Evolutionary conservation across 2,113 vertebrate species (phyloP).

Genomic region (Rhipidura dahli): DNA sequence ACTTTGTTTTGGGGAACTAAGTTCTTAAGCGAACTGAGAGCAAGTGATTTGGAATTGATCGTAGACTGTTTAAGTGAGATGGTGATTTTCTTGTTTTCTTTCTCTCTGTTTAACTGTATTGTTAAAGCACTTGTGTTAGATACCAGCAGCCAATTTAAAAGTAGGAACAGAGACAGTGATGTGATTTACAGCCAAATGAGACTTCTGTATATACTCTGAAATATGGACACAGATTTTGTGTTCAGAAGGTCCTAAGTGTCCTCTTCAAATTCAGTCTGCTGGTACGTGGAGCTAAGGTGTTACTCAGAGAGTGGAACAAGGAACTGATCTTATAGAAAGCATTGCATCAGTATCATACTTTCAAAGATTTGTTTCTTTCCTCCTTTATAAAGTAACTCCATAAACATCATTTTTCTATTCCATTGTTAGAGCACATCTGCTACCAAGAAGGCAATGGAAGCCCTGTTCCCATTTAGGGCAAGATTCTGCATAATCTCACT

Average conservation of each 20-base stretch:
- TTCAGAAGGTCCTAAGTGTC: neutral
- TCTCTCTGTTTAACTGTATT: neutral
- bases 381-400: slow-evolving; percentile 3
- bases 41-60: neutral
- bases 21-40: neutral
- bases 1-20: neutral
- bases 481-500: neutral
- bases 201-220: neutral
- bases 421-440: neutral
- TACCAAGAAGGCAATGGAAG: neutral
- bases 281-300: neutral
- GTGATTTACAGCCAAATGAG: neutral
- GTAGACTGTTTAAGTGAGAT: neutral
- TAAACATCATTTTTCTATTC: neutral
- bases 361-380: neutral
- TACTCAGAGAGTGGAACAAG: neutral
- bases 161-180: neutral
- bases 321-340: neutral
- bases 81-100: neutral
- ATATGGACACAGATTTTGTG: neutral
- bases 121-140: neutral
- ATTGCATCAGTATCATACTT: neutral
- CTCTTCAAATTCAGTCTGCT: neutral
- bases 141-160: neutral
- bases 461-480: neutral